Evolutionary conservation across 2,797 vertebrate genomes (phyloP).

Genomic region (Alauda arvensis): DNA sequence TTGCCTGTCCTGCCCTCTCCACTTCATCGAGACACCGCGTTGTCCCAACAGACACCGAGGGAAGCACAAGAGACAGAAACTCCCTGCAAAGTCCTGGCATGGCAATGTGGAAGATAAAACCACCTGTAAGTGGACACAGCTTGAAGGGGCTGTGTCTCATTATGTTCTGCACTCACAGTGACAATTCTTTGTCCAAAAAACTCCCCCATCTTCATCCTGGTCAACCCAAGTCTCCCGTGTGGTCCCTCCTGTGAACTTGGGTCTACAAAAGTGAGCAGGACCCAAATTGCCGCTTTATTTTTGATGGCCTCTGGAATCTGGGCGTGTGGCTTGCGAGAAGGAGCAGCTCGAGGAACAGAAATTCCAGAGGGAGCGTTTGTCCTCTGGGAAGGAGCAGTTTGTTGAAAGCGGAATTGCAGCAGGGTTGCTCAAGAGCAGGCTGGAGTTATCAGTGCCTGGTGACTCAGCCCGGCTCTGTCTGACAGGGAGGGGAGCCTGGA

Average conservation of each 20-base stretch:
- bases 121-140: neutral
- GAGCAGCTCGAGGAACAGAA: neutral
- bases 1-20: neutral
- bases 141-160: neutral
- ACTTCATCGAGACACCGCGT: neutral
- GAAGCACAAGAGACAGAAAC: neutral
- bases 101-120: neutral
- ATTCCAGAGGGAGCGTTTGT: neutral
- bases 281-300: neutral
- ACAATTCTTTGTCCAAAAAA: neutral
- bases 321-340: neutral
- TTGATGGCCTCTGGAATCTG: neutral
- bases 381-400: slow-evolving; percentile 1
- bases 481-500: neutral
- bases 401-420: neutral
- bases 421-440: slow-evolving; percentile 21
- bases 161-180: rapidly evolving
- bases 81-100: neutral
- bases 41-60: neutral
- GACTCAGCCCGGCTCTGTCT: slow-evolving; percentile 34
- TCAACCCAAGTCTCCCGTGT: neutral
- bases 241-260: neutral
- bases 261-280: neutral
- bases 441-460: slow-evolving; percentile 20
- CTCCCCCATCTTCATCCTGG: neutral